Conservation (phyloP, 2,113 vertebrate genomes). For the Prolemur simus region DNA sequence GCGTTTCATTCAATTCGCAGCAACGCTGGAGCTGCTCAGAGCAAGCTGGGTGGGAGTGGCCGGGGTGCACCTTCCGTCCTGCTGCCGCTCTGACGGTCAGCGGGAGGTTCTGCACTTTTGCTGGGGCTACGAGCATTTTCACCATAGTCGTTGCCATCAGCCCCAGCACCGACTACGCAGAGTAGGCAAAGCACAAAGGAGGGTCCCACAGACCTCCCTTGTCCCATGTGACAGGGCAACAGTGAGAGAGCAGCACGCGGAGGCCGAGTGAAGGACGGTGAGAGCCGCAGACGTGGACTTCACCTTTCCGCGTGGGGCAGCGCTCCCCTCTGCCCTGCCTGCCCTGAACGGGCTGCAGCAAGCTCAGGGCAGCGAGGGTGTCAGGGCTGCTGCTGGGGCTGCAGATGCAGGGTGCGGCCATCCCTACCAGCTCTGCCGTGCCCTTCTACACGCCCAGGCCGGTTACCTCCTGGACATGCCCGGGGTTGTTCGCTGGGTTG, state of each 20-base stretch:
- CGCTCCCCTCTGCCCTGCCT: not conserved
- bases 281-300: not conserved
- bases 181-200: not conserved
- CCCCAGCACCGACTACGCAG: not conserved
- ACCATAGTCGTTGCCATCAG: not conserved
- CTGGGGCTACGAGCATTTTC: not conserved
- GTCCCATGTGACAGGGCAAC: not conserved
- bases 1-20: slow-evolving; percentile 83
- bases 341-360: not conserved
- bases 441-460: not conserved
- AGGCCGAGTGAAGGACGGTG: fast-evolving
- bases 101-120: not conserved
- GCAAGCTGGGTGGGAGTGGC: slow-evolving; percentile 25
- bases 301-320: not conserved
- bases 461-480: not conserved
- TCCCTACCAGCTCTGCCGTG: not conserved
- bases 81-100: not conserved
- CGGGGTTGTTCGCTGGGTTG: not conserved
- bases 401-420: no score
- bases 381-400: not conserved
- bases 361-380: not conserved
- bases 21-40: slow-evolving; percentile 85
- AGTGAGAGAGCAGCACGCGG: not conserved
- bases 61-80: not conserved
- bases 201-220: not conserved